Conservation (phyloP, 1,140 invertebrate species). For the Conopomorpha cramerella region DNA sequence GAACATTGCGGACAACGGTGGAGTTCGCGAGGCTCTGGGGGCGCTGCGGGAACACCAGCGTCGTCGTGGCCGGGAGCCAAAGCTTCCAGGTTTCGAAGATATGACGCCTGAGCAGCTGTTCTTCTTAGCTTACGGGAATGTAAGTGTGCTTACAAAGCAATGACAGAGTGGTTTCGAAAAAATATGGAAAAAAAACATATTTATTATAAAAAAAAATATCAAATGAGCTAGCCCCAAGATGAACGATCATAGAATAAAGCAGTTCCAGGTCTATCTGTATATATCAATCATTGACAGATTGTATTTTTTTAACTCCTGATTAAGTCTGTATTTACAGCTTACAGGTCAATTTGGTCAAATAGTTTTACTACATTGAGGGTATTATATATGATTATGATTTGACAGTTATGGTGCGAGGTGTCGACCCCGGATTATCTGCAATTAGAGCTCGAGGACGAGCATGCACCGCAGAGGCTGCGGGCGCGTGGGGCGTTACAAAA, state of each 20-base stretch:
- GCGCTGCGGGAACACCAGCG: constrained; percentile 72
- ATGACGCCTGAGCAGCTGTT: constrained; percentile 83
- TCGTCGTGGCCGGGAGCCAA: constrained; percentile 62
- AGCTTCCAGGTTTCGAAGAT: constrained; percentile 77
- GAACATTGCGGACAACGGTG: constrained; percentile 92
- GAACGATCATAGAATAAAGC: too few species aligned
- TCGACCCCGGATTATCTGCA: constrained; percentile 66
- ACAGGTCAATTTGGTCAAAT: too few species aligned
- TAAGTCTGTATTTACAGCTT: too few species aligned
- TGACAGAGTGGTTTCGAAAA: too few species aligned
- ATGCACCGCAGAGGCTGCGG: constrained; percentile 75
- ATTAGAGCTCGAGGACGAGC: constrained; percentile 73
- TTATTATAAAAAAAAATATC: too few species aligned
- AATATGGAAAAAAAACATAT: too few species aligned
- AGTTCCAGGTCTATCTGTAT: too few species aligned
- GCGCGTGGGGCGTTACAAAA: constrained; percentile 84
- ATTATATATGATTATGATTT: too few species aligned
- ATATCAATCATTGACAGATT: too few species aligned
- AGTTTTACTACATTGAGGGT: too few species aligned
- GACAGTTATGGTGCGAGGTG: constrained; percentile 82
- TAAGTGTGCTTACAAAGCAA: constrained; percentile 51
- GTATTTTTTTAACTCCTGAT: too few species aligned
- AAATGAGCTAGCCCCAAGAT: too few species aligned
- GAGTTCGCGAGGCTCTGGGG: constrained; percentile 77
- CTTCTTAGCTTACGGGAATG: constrained; percentile 87